phyloP scores from a whole-genome alignment of 2,797 vertebrate species.

The Oryzias sinensis region DNA sequence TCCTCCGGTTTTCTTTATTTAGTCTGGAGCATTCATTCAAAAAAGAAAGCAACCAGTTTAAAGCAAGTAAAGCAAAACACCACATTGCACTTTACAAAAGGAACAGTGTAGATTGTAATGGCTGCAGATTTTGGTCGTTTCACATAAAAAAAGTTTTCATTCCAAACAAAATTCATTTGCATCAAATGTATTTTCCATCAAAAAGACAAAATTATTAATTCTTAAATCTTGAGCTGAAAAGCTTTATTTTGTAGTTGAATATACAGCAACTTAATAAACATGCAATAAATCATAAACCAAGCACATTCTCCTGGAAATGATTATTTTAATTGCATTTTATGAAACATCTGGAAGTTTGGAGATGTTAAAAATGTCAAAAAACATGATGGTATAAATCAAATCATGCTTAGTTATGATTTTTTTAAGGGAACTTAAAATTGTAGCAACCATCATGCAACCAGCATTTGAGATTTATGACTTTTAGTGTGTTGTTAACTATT shows the following conservation, averaged over 20 bases:
- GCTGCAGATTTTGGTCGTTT: constrained; percentile 17
- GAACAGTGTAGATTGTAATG: constrained; percentile 34
- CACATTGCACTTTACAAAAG: constrained; percentile 20
- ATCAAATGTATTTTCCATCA: constrained; percentile 6
- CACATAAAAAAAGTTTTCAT: not conserved
- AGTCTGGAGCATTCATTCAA: constrained; percentile 42
- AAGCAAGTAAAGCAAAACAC: constrained; percentile 37
- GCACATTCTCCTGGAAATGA: constrained; percentile 7
- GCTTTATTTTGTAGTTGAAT: constrained; percentile 15
- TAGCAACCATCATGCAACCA: too few species aligned
- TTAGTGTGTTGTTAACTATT: too few species aligned
- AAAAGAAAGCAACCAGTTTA: constrained; percentile 36
- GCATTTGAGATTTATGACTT: too few species aligned
- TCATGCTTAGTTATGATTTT: constrained; percentile 2
- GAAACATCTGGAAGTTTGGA: not conserved
- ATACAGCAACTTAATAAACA: constrained; percentile 17
- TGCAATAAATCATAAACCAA: constrained; percentile 19
- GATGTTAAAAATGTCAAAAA: constrained; percentile 18
- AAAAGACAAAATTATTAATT: constrained; percentile 2
- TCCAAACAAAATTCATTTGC: not conserved
- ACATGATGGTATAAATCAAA: constrained; percentile 3
- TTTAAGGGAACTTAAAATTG: too few species aligned
- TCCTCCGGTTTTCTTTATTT: constrained; percentile 41
- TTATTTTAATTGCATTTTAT: constrained; percentile 7
- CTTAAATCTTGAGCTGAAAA: constrained; percentile 2